Base-by-base conservation (phyloP, 2,888 invertebrate species). In the Drosophila meridiana region DNA sequence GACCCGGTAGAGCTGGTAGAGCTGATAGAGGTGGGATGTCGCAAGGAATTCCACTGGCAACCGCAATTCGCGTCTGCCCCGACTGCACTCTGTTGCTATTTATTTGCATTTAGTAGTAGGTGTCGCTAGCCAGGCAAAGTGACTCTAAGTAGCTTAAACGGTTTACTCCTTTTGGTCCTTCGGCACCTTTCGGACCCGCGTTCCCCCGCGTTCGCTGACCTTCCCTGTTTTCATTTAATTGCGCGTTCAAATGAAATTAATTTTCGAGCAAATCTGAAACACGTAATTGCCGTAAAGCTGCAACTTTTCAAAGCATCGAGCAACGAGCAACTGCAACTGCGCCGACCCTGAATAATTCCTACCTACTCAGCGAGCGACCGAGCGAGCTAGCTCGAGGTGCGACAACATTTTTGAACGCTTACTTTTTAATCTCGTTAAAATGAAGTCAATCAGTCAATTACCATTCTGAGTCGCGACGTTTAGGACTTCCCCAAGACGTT, bases 161-260 rank as follows among this genome's bases (percentile, higher is more conserved):
- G 62, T 79, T 80, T 78, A 73, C 76, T 76, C 69, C 55, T 67
- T 72, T 57, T 59, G 45, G 40, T 42, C 43, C 28, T 45, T 55
- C 28, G 36, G 40, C 42, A 67, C 36, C 45, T 68, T 42, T 42
- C 34, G 28, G 28, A 36, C 38, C 14, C n/a, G 11, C 52, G 45
- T n/a, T 43, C 45, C 43, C 55, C 48, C 73, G 28, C 20, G 20
- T 20, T 48, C 47, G 67, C 65, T 75, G 87, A 78, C 84, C 73
- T 76, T 78, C 62, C 71, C 68, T 76, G 69, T 65, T 73, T 77
- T 74, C 64, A 84, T 82, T 84, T 84, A 87, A 84, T 89, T 89
- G 82, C 87, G 82, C 85, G 80, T 82, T 82, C 75, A 87, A 84
- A 87, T 82, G 78, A 89, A 86, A 86, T 86, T 86, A 89, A 84